These are phyloP conservation scores for Xenus cinereus DNA, from an alignment of 2,113 vertebrate genomes.

Conservation along the genomic window DNA sequence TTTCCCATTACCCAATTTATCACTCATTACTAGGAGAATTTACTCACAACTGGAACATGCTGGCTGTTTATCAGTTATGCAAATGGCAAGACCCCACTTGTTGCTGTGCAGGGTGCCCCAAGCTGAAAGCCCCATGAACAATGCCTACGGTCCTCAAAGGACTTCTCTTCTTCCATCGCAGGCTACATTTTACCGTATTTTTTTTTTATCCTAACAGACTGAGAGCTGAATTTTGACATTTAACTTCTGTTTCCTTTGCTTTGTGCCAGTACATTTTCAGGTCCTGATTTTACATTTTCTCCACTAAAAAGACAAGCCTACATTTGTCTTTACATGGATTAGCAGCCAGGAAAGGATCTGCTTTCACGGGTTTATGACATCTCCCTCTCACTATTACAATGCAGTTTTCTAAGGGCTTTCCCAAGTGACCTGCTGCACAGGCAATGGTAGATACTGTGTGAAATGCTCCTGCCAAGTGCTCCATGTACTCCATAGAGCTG, in stretches of 20 bases:
- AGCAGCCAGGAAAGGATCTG: not conserved
- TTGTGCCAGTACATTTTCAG: not conserved
- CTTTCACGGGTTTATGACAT: not conserved
- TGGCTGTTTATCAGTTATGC: not conserved
- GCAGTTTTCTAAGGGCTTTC: not conserved
- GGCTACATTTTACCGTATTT: not conserved
- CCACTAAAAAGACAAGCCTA: not conserved
- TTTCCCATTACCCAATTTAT: not conserved
- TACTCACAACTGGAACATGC: not conserved
- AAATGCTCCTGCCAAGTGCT: not conserved
- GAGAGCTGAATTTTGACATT: not conserved
- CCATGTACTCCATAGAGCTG: not conserved
- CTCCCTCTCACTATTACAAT: not conserved
- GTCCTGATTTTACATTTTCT: not conserved
- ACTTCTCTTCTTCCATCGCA: not conserved
- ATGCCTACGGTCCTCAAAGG: not conserved
- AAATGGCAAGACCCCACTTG: rapidly evolving
- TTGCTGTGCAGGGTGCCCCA: not conserved
- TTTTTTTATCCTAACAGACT: not conserved
- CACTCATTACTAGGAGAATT: not conserved
- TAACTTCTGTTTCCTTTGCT: not conserved
- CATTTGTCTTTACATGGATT: not conserved
- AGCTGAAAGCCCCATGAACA: not conserved
- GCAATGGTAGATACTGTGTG: not conserved
- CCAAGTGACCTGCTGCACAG: not conserved